Evolutionary conservation across 2,797 vertebrate genomes (phyloP).

Genomic region (Ambastaia sidthimunki): DNA sequence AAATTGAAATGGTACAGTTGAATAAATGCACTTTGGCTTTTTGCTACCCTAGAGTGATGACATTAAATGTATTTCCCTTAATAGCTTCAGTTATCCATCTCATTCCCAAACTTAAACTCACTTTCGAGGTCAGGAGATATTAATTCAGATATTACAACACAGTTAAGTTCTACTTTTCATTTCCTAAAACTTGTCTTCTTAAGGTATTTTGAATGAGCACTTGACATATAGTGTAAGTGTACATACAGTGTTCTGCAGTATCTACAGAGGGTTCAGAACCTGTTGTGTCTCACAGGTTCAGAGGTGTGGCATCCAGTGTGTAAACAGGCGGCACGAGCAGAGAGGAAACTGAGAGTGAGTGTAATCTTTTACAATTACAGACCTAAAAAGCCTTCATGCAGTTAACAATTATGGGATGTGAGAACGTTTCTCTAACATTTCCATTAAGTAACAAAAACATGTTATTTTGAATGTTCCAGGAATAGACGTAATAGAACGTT

Average conservation of each 20-base stretch:
- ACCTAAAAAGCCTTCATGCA: too few species aligned
- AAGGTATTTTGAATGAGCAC: background rate
- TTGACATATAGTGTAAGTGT: background rate
- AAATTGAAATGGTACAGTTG: constrained; percentile 19
- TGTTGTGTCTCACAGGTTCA: constrained; percentile 79
- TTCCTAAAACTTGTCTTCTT: background rate
- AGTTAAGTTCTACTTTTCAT: background rate
- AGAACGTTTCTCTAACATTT: too few species aligned
- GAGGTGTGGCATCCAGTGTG: constrained; percentile 99
- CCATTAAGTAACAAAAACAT: too few species aligned
- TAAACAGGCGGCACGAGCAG: constrained; percentile 93
- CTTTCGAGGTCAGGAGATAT: constrained; percentile 12
- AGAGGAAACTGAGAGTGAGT: constrained; percentile 94
- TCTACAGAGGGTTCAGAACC: background rate
- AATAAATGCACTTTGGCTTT: constrained; percentile 5
- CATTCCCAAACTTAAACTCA: constrained; percentile 10
- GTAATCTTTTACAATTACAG: too few species aligned
- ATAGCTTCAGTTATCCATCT: constrained; percentile 9
- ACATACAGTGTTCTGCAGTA: background rate
- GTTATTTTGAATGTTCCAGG: too few species aligned
- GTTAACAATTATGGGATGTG: too few species aligned
- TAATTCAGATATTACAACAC: background rate
- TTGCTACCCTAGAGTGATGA: background rate
- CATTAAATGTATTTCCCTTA: constrained; percentile 20
- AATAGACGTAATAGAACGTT: too few species aligned